Base-by-base conservation (phyloP, 1,140 invertebrate species). In the Mesaphorura yosii region DNA sequence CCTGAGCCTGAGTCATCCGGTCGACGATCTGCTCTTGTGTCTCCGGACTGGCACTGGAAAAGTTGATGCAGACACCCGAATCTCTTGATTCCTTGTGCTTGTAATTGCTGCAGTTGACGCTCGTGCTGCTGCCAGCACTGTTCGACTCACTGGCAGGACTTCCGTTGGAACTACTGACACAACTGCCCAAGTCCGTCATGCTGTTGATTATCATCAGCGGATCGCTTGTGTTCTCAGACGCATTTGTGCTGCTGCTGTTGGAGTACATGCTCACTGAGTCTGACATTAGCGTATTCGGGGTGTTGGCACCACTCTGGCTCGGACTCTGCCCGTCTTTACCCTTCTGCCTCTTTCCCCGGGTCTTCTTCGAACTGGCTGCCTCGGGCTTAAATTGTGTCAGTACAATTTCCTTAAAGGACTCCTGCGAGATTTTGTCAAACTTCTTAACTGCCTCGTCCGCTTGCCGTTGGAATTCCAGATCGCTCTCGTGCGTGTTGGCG, bases 371-470 rank as follows among this genome's bases (percentile, higher is more conserved):
- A 1, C 14, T n/a, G 1, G 22, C 41, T 38, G 40, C 47, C 15
- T 38, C 28, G 0, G 54, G 48, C 3, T 31, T 39, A 22, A 56
- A 57, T 19, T 57, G 56, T n/a, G 31, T 26, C 7, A 53, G 26
- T 0, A 60, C 1, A 12, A 60, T 55, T 17, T 57, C 58, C 47
- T 60, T 51, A 50, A 50, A 60, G 1, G 58, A 51, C 23, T 53
- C 26, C 3, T 37, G 19, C 25, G 54, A 44, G 15, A 60, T 53
- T n/a, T 54, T 44, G 2, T 54, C 51, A 45, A 60, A 60, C 40
- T 34, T 40, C 23, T 44, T 26, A 42, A 17, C 22, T 45, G 31
- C 50, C 5, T 48, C 39, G 26, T n/a, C 10, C n/a, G 38, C 28
- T 38, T 5, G 23, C 25, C 41, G 5, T 20, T 40, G 20, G 3